These are phyloP conservation scores for Plotosus lineatus DNA, from an alignment of 2,113 vertebrate genomes.

Conservation along the genomic window DNA sequence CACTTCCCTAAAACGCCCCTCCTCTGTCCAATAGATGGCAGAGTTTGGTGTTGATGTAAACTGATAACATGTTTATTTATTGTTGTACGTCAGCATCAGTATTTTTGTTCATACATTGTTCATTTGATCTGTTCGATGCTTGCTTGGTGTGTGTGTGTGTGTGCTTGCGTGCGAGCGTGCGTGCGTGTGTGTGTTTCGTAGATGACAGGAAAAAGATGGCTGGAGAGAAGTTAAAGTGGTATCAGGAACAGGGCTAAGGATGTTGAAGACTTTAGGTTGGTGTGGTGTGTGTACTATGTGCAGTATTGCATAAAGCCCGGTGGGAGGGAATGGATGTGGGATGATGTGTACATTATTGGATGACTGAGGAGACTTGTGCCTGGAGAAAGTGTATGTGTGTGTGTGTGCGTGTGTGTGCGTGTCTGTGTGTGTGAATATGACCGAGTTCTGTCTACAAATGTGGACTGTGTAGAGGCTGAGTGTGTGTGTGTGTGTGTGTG, in stretches of 20 bases:
- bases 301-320: constrained; percentile 50
- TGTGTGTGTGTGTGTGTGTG: constrained; percentile 19
- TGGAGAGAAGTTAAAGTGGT: background rate
- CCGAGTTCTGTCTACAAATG: background rate
- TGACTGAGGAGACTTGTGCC: constrained; percentile 45
- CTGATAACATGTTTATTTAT: background rate
- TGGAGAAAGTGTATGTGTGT: constrained; percentile 36
- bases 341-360: constrained; percentile 53
- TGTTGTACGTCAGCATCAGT: background rate
- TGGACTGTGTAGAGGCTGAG: constrained; percentile 11
- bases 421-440: constrained; percentile 36
- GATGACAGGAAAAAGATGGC: constrained; percentile 7
- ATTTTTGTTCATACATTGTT: background rate
- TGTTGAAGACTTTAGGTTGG: background rate
- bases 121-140: background rate
- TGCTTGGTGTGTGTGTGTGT: background rate
- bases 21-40: constrained; percentile 32
- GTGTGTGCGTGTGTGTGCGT: constrained; percentile 51
- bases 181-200: constrained; percentile 32
- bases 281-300: constrained; percentile 59
- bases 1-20: background rate
- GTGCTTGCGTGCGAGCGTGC: background rate
- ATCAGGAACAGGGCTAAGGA: background rate
- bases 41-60: constrained; percentile 11
- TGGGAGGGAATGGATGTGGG: constrained; percentile 53